These are phyloP conservation scores for Nicator chloris DNA, from an alignment of 2,113 vertebrate genomes.

Conservation along the genomic window DNA sequence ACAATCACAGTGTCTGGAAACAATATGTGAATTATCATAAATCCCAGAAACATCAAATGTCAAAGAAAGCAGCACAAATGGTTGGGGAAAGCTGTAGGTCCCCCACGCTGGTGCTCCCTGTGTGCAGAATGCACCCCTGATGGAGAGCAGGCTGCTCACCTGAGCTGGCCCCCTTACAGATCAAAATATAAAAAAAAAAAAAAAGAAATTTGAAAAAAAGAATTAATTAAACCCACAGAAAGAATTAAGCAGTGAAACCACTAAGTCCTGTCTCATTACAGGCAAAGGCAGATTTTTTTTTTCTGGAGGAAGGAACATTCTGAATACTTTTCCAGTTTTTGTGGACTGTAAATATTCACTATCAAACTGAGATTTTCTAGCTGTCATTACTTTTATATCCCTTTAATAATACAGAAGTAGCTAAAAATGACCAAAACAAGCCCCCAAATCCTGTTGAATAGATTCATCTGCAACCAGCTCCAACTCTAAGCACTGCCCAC, in stretches of 20 bases:
- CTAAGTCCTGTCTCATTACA: not conserved
- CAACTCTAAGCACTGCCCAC: not conserved
- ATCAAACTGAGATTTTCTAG: not conserved
- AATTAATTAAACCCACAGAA: not conserved
- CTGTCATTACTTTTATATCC: not conserved
- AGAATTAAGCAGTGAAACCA: not conserved
- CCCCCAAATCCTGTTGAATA: not conserved
- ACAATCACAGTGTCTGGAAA: not conserved
- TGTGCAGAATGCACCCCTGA: not conserved
- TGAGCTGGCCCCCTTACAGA: not conserved
- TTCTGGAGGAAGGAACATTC: not conserved
- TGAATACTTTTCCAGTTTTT: not conserved
- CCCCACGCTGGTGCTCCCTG: rapidly evolving
- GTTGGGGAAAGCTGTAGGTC: not conserved
- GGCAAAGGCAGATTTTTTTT: not conserved
- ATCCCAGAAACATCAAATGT: not conserved
- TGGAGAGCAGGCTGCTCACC: not conserved
- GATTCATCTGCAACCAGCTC: not conserved
- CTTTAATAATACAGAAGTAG: not conserved
- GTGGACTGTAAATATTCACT: not conserved
- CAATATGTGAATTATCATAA: not conserved
- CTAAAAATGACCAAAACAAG: not conserved
- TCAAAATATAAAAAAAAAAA: not conserved
- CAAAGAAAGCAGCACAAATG: not conserved
- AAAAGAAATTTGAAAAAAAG: not conserved